These are phyloP conservation scores for Ptiloglossa arizonensis DNA, from an alignment of 1,140 invertebrate genomes.

Conservation along the genomic window DNA sequence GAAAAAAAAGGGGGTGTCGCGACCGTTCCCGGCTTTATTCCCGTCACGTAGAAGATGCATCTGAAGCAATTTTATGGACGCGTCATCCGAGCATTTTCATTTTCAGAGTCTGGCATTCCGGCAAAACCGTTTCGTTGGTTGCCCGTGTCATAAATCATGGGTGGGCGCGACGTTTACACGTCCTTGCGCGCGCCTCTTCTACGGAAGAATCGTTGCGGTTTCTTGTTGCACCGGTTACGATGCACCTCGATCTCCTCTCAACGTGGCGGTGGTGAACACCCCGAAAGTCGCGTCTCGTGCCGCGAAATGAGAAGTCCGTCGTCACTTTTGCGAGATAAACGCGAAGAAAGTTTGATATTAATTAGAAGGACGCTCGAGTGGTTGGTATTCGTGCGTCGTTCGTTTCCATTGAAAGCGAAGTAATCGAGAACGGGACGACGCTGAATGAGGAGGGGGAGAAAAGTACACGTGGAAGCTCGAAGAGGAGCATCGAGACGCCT, in stretches of 20 bases:
- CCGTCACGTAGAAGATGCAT: conserved; percentile 50
- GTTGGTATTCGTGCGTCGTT: not conserved
- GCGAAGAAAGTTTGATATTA: too few relatives aligned
- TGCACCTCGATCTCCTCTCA: too few relatives aligned
- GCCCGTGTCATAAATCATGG: conserved; percentile 59
- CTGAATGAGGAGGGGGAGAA: conserved; percentile 13
- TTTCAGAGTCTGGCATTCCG: conserved; percentile 45
- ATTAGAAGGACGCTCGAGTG: not conserved
- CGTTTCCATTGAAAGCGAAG: not conserved
- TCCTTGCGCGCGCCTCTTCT: conserved; percentile 21
- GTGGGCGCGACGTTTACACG: conserved; percentile 49
- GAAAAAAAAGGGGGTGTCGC: not conserved
- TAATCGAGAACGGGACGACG: not conserved
- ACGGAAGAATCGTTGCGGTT: not conserved
- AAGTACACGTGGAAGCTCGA: too few relatives aligned
- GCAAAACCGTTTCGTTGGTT: conserved; percentile 42
- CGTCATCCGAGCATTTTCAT: conserved; percentile 61
- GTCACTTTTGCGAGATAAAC: too few relatives aligned
- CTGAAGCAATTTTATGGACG: conserved; percentile 57
- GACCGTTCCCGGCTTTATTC: conserved; percentile 16
- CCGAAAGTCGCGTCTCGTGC: too few relatives aligned
- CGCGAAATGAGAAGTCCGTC: too few relatives aligned
- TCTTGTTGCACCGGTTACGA: too few relatives aligned
- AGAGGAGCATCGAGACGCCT: too few relatives aligned
- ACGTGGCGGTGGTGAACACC: too few relatives aligned